Conservation (phyloP, 2,113 vertebrate genomes). For the Zosterops japonicus region DNA sequence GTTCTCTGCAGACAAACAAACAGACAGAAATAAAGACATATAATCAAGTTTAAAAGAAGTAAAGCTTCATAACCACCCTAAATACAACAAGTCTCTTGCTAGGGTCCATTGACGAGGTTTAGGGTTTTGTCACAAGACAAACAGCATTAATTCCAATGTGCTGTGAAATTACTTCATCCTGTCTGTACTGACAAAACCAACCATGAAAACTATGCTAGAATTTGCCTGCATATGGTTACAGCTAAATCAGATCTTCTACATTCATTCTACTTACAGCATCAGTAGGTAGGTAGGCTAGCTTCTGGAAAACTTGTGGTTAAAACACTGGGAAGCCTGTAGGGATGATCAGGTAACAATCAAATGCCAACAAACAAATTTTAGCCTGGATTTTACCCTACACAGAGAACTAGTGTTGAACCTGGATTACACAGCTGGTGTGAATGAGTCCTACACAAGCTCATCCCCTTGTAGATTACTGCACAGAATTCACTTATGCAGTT, state of each 20-base stretch:
- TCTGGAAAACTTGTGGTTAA: not conserved
- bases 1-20: not conserved
- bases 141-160: not conserved
- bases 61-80: not conserved
- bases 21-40: not conserved
- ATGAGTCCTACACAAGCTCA: not conserved
- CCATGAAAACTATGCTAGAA: not conserved
- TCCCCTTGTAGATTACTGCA: not conserved
- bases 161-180: not conserved
- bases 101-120: not conserved
- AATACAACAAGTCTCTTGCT: not conserved
- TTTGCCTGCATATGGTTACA: not conserved
- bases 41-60: not conserved
- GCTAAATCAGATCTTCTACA: not conserved
- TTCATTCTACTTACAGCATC: not conserved
- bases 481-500: not conserved
- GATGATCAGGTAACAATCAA: not conserved
- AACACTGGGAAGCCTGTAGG: not conserved
- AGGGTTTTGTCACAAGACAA: not conserved
- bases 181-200: not conserved
- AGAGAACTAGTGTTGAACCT: not conserved
- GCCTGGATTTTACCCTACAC: not conserved
- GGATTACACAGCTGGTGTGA: not conserved
- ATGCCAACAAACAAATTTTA: not conserved
- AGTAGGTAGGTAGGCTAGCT: not conserved